Evolutionary conservation across 2,113 vertebrate genomes (phyloP).

Genomic region (Percopsis transmontana): DNA sequence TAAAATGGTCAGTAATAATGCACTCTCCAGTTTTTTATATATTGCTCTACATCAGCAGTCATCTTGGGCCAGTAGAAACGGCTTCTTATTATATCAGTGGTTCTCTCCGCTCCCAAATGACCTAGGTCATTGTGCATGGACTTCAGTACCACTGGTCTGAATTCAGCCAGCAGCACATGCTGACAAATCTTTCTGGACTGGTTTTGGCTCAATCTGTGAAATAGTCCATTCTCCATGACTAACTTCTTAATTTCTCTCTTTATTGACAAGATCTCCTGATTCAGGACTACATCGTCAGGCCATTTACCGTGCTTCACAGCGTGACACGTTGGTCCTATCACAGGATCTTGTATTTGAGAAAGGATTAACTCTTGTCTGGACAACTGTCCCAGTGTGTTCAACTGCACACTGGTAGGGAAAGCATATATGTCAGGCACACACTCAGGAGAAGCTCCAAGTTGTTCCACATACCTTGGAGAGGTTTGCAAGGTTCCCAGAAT

Average conservation of each 20-base stretch:
- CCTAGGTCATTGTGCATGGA: conserved; percentile 13
- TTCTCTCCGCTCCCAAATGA: conserved; percentile 12
- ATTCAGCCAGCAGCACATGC: conserved; percentile 15
- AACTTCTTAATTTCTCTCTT: conserved; percentile 8
- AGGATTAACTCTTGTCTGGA: background rate
- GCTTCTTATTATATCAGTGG: conserved; percentile 4
- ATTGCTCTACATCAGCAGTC: background rate
- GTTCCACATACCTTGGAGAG: background rate
- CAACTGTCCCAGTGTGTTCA: conserved; percentile 4
- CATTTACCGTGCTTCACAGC: conserved; percentile 1
- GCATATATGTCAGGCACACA: background rate
- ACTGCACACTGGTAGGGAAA: background rate
- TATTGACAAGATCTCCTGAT: background rate
- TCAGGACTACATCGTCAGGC: background rate
- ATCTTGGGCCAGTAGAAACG: conserved; percentile 7
- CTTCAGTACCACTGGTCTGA: background rate
- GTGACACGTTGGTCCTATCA: background rate
- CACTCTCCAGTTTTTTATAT: too few species aligned
- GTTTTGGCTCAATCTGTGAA: background rate
- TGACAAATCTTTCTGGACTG: background rate
- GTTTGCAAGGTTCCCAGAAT: background rate
- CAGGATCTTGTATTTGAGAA: background rate
- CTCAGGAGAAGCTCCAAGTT: background rate
- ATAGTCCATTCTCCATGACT: background rate
- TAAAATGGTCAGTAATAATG: too few species aligned